Evolutionary conservation across 2,888 invertebrate species (phyloP), one percentile per base, ranked within the genome.

Genomic region (Malthinus seriepunctatus): DNA sequence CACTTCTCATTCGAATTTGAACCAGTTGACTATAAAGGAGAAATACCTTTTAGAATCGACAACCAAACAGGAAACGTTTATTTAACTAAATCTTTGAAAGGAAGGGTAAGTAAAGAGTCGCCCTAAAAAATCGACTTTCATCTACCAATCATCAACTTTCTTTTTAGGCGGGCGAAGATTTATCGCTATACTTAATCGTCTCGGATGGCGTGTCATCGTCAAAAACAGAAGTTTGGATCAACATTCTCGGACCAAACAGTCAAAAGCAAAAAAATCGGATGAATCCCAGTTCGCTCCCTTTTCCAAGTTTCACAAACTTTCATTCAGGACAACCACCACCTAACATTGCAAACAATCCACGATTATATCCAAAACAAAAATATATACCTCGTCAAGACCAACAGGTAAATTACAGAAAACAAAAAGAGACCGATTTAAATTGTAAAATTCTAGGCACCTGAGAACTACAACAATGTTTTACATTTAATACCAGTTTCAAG

Each of bases 21-120:
- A 74, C 85, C 86, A 0, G 23, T 9, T 56, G 58, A 32, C 76
- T 79, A n/a, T 76, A 76, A 33, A 70, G 75, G 39, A 73, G 76
- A 49, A 73, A 80, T 89, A 14, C 93, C 93, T 1, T 94, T 94
- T 74, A 79, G 82, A 42, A 93, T 95, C 61, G 86, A 94, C 76
- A 84, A 86, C 34, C 79, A 80, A 3, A 89, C 88, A 0, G 94
- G 94, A 32, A 86, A 86, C 4, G 89, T 94, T 50, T 88, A 86
- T 69, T 84, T 93, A 47, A 93, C 92, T 71, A 88, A 92, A 71
- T 88, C 91, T 0, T 81, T 94, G 32, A 77, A 78, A 69, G 90
- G 89, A 73, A 84, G 88, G 82, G 93, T 93, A 81, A 84, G 84
- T 78, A 39, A 32, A 9, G 5, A 23, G 23, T 23, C 15, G 32